phyloP scores from a whole-genome alignment of 2,113 vertebrate species.

The Mustelus asterias region DNA sequence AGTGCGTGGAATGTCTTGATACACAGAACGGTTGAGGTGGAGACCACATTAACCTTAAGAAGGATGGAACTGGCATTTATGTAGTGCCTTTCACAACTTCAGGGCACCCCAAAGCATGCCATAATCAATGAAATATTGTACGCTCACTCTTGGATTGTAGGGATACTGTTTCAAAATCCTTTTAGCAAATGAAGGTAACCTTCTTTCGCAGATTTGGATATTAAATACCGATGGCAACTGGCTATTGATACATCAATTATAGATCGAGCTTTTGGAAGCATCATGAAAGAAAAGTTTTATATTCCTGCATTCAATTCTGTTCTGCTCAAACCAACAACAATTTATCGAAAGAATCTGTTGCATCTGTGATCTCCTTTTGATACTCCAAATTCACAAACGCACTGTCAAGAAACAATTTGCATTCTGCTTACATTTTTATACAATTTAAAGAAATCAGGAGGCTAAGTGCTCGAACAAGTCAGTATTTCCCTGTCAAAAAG shows the following conservation, averaged over 20 bases:
- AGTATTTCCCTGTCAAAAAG: neutral
- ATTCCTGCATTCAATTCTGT: neutral
- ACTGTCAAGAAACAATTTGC: neutral
- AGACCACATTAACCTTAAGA: neutral
- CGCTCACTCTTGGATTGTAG: neutral
- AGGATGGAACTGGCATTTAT: neutral
- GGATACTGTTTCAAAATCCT: neutral
- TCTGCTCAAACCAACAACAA: neutral
- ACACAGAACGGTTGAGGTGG: neutral
- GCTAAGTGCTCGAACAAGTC: neutral
- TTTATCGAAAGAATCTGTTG: neutral
- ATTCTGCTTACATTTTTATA: neutral
- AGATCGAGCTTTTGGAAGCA: neutral
- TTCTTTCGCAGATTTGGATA: neutral
- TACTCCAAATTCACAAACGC: neutral
- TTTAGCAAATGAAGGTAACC: neutral
- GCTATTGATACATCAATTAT: neutral
- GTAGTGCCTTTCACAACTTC: neutral
- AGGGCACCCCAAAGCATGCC: neutral
- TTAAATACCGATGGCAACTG: neutral
- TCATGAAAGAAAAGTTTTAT: neutral
- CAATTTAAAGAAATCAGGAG: neutral
- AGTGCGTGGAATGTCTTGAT: neutral
- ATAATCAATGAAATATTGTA: neutral
- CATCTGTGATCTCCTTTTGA: neutral